Base-by-base conservation (phyloP, 2,888 invertebrate species). In the Corbicula japonica region DNA sequence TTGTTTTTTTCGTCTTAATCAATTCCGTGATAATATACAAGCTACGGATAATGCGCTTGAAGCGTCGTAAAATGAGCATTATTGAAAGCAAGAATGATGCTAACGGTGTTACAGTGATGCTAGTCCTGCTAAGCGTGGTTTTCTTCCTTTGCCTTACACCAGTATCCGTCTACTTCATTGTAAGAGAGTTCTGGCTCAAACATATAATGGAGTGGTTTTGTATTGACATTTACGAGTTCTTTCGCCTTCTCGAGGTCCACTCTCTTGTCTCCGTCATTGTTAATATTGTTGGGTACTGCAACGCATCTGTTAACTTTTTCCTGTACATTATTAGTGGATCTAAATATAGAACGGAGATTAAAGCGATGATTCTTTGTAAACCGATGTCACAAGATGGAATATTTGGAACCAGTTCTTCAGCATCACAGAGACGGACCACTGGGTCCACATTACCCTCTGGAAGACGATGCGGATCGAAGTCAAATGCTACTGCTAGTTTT, bases 261-360 rank as follows among this genome's bases (percentile, higher is more conserved):
- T 2, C 56, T 6, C 56, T 89, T 8, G 28, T 63, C 12, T 78
- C 80, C 68, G 84, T 87, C 4, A 63, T 86, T 6, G 77, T 79
- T 6, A 86, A 85, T 63, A 66, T 86, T 32, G 50, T 89, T 0
- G 76, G 83, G 76, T 90, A 88, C 74, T 80, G 85, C 12, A 88
- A 88, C 60, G 85, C 87, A 62, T 76, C 87, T 21, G 73, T 83
- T 52, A 88, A 88, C 71, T 89, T 89, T 63, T 41, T 89, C 15
- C 65, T 88, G 23, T 90, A 90, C 73, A 84, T 87, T 35, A 52
- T 88, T 18, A 87, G 86, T 41, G 90, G 89, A 0, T 79, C 87
- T n/a, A 83, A 82, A n/a, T 90, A 89, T 68, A 69, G 90, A 41
- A 54, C 73, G 1, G 87, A 88, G 44, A 56, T 89, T 10, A 70